Percentiles rank a stretch among this genome's conserved stretches.
Conservation (phyloP, 2,113 vertebrate species). For the Xyrauchen texanus region DNA sequence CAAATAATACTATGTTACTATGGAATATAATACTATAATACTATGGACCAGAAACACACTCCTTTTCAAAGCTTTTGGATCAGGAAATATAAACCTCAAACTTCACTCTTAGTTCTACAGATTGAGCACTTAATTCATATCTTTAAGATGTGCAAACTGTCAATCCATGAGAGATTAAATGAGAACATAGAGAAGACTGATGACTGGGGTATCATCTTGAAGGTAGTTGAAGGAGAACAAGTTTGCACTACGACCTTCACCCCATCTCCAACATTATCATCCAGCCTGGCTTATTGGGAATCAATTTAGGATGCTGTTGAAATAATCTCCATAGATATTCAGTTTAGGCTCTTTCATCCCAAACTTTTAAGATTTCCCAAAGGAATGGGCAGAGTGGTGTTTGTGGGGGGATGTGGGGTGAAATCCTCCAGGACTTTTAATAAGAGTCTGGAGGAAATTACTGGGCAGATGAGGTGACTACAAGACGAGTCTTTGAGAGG, state of each 20-base stretch:
- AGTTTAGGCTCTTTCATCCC: conserved; percentile 37
- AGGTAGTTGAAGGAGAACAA: background rate
- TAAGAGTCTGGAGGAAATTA: conserved; percentile 7
- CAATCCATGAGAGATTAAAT: no score
- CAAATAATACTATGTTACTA: no score
- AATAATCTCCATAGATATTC: conserved; percentile 38
- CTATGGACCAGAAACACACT: no score
- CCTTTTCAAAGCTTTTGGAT: no score
- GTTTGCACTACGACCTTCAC: background rate
- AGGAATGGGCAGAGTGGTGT: conserved; percentile 9
- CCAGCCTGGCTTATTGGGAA: conserved; percentile 23
- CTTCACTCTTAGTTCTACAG: no score
- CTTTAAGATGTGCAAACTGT: no score
- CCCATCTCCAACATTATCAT: no score
- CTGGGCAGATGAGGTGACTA: conserved; percentile 35
- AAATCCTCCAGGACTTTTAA: conserved; percentile 43
- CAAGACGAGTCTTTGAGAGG: background rate
- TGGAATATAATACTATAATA: no score
- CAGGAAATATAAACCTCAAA: no score
- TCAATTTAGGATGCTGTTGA: conserved; percentile 29
- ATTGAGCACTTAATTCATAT: no score
- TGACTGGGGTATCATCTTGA: no score
- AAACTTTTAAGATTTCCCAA: conserved; percentile 48
- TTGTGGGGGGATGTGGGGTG: background rate
- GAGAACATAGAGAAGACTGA: no score